Percentiles rank a stretch among this genome's conserved stretches.
Conservation (phyloP, 2,797 vertebrate species). For the Discoglossus pictus region DNA sequence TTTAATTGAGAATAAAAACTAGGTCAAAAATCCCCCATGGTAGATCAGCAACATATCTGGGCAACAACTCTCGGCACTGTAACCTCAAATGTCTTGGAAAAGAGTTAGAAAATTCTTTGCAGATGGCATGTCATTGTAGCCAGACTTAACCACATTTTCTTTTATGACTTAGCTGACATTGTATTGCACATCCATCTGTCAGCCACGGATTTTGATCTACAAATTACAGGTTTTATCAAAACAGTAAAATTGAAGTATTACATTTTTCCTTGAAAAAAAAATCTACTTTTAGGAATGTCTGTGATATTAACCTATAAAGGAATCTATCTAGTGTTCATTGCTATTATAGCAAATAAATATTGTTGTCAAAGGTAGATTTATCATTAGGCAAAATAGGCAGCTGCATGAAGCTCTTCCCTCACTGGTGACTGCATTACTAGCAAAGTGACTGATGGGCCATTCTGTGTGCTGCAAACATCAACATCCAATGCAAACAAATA, state of each 20-base stretch:
- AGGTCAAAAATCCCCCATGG: slow-evolving; percentile 9
- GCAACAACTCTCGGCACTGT: neutral
- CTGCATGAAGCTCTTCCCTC: too few species aligned
- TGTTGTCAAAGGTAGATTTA: too few species aligned
- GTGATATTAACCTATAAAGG: too few species aligned
- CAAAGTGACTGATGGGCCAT: too few species aligned
- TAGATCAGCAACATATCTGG: slow-evolving; percentile 11
- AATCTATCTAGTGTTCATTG: too few species aligned
- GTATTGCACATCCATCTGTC: slow-evolving; percentile 15
- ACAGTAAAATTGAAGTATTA: neutral
- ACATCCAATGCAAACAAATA: too few species aligned
- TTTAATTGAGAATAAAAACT: slow-evolving; percentile 9
- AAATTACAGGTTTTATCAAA: neutral
- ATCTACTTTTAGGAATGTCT: neutral
- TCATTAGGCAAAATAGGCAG: too few species aligned
- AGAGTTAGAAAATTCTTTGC: slow-evolving; percentile 27
- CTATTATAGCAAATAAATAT: too few species aligned
- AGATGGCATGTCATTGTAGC: slow-evolving; percentile 26
- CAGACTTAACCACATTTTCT: slow-evolving; percentile 19
- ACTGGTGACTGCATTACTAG: too few species aligned
- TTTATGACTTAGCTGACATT: neutral
- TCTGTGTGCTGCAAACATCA: too few species aligned
- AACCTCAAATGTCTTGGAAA: slow-evolving; percentile 24
- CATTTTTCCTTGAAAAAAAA: neutral
- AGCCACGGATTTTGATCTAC: neutral